Evolutionary conservation across 2,888 invertebrate genomes (phyloP), one percentile per base, ranked within the genome.

Genomic region (Ornithoptera priamus): DNA sequence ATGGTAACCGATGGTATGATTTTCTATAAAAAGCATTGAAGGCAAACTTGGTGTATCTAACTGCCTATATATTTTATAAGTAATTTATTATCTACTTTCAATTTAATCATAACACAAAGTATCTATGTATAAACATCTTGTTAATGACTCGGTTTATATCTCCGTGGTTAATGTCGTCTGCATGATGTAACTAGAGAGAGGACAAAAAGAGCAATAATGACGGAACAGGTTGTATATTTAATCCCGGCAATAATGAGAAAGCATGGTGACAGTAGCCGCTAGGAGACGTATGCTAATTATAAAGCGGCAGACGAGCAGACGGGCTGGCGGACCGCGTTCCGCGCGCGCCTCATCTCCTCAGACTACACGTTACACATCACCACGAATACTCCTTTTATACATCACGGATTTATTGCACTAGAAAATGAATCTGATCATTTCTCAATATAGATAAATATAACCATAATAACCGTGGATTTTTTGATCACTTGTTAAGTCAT

Each of bases 211-310:
- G 30, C 36, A 60, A 24, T 60, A 36, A 36, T 60, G 30, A 36
- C 30, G 7, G 20, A 65, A 65, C 61, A 61, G 69, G 57, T 65
- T 58, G 61, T 61, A 58, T 53, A 62, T 70, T 59, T 59, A 67
- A 61, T 64, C 67, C 63, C 63, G 61, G 42, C 56, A 64, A 64
- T 56, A 61, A 53, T n/a, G 24, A 50, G 24, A 50, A 63, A 50
- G 62, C 59, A 39, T 64, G 64, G 63, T 63, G 61, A 61, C 64
- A 50, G 56, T 46, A 56, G 63, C 64, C 30, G 63, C 63, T 64
- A 70, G 70, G 70, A 70, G 64, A 42, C 59, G 59, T 56, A 60
- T 63, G 70, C 70, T 70, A 70, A 68, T 63, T 67, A 70, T 70
- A 70, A 59, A 64, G 61, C 67, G 63, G 46, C 63, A 53, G 66